phyloP scores from a whole-genome alignment of 1,140 invertebrate genomes.

The Lucilia cuprina region DNA sequence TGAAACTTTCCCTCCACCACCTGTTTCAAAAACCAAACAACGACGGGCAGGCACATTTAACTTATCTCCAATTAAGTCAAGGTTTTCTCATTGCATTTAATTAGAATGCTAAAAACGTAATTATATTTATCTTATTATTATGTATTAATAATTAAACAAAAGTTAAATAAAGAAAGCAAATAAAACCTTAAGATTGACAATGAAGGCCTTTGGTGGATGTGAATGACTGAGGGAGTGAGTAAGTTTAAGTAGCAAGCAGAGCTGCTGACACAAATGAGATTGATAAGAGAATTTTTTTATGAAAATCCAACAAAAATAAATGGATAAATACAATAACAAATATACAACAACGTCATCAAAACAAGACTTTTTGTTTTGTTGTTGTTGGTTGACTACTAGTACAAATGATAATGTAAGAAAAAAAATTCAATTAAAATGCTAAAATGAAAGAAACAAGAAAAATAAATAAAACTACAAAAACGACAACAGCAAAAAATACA shows the following conservation, averaged over 20 bases:
- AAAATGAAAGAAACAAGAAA: slow-evolving; percentile 20
- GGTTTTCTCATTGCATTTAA: background rate
- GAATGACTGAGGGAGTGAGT: background rate
- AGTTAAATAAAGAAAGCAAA: background rate
- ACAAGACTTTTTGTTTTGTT: background rate
- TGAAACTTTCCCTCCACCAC: background rate
- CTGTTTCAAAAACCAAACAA: too few species aligned
- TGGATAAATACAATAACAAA: background rate
- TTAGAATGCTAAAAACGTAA: background rate
- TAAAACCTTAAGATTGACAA: background rate
- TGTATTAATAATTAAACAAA: background rate
- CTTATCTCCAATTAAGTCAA: background rate
- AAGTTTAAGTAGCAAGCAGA: background rate
- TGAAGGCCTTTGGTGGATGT: background rate
- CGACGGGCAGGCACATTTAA: background rate
- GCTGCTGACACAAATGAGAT: background rate
- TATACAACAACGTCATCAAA: slow-evolving; percentile 30
- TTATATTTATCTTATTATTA: background rate
- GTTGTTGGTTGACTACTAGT: background rate
- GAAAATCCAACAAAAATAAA: background rate
- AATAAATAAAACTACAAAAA: background rate
- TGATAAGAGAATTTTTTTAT: background rate
- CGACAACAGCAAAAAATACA: too few species aligned
- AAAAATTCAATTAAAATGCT: slow-evolving; percentile 13
- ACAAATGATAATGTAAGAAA: slow-evolving; percentile 1